These are phyloP conservation scores for Sebastes matsubarae DNA, from an alignment of 2,797 vertebrate genomes.

Conservation along the genomic window DNA sequence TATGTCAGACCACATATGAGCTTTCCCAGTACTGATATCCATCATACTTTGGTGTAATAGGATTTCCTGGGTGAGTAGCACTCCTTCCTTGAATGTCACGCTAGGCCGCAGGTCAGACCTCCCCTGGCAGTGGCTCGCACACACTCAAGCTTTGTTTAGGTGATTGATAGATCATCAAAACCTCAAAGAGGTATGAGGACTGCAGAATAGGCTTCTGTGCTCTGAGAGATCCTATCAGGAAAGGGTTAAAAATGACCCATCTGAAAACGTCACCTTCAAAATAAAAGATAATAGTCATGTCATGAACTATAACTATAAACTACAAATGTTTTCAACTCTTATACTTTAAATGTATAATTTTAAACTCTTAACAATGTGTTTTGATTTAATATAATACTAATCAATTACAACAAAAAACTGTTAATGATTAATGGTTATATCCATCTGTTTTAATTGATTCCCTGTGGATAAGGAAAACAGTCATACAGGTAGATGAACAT, in stretches of 20 bases:
- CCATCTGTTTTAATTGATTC: neutral
- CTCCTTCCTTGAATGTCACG: slow-evolving; percentile 83
- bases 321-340: neutral
- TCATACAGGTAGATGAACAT: neutral
- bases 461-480: neutral
- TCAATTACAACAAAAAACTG: neutral
- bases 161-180: slow-evolving; percentile 84
- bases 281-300: neutral
- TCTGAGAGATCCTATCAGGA: slow-evolving; percentile 34
- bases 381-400: neutral
- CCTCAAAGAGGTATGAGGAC: slow-evolving; percentile 63
- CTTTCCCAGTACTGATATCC: slow-evolving; percentile 75
- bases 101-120: slow-evolving; percentile 82
- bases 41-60: slow-evolving; percentile 85
- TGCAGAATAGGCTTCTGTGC: slow-evolving; percentile 41
- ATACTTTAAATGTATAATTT: neutral
- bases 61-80: slow-evolving; percentile 83
- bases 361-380: neutral
- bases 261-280: neutral
- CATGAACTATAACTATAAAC: neutral
- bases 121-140: slow-evolving; percentile 69
- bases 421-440: neutral
- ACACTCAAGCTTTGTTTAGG: slow-evolving; percentile 68
- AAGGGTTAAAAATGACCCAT: slow-evolving; percentile 43
- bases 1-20: slow-evolving; percentile 82